Percentiles rank a stretch among this genome's conserved stretches.
These are phyloP conservation scores for Tachuris rubrigastra DNA, from an alignment of 2,113 vertebrate species.

Conservation along the genomic window DNA sequence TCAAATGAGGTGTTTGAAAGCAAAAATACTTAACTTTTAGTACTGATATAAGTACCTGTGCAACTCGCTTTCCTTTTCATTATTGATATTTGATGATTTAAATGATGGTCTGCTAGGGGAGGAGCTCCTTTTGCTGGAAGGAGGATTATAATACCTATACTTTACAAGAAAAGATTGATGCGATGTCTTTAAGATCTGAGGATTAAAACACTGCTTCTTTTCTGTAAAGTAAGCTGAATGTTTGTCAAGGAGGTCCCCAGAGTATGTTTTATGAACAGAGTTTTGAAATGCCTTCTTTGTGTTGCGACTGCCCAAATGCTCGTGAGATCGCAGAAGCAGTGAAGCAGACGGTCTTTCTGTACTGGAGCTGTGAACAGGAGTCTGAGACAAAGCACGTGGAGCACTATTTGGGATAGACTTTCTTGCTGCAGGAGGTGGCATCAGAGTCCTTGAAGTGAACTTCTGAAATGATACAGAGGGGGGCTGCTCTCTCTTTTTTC, in stretches of 20 bases:
- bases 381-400: neutral
- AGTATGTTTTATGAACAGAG: neutral
- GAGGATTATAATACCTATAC: conserved; percentile 37
- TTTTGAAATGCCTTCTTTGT: neutral
- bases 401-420: neutral
- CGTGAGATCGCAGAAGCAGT: neutral
- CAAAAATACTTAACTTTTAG: neutral
- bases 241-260: conserved; percentile 50
- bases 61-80: neutral
- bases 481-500: neutral
- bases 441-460: neutral
- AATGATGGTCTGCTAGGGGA: neutral
- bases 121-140: neutral
- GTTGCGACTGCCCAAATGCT: neutral
- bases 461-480: neutral
- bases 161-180: conserved; percentile 47
- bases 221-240: conserved; percentile 39
- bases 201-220: neutral
- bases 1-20: neutral
- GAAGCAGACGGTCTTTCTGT: neutral
- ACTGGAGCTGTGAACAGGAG: neutral
- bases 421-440: neutral
- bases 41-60: neutral
- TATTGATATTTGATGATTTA: neutral
- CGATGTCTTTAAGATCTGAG: conserved; percentile 41